These are phyloP conservation scores for Mesembrinibis cayennensis DNA, from an alignment of 2,113 vertebrate genomes.

Conservation along the genomic window DNA sequence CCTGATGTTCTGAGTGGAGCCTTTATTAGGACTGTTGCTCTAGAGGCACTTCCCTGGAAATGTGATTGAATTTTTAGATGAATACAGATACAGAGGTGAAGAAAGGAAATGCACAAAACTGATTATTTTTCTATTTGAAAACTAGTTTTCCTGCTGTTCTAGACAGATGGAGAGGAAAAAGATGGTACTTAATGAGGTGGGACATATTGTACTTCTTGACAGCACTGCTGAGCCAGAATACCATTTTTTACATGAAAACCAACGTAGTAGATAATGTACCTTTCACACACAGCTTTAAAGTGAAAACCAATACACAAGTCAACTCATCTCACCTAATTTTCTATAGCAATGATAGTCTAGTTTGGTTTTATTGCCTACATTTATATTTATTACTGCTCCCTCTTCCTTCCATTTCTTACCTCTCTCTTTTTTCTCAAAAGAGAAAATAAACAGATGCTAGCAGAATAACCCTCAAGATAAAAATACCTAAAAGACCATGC, in stretches of 20 bases:
- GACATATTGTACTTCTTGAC: conserved; percentile 42
- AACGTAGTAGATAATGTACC: background rate
- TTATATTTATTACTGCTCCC: background rate
- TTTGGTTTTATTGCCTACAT: background rate
- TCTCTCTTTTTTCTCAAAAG: background rate
- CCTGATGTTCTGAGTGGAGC: background rate
- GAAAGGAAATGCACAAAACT: background rate
- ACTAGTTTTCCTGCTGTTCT: conserved; percentile 40
- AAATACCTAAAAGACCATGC: background rate
- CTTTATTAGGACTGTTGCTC: background rate
- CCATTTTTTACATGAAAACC: conserved; percentile 24
- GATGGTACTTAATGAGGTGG: conserved; percentile 43
- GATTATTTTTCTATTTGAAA: conserved; percentile 44
- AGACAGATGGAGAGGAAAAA: conserved; percentile 33
- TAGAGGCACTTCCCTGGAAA: background rate
- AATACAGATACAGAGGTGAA: background rate
- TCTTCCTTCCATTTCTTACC: background rate
- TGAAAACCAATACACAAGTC: conserved; percentile 6
- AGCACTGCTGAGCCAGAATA: conserved; percentile 27
- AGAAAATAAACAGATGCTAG: background rate
- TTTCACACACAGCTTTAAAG: conserved; percentile 22
- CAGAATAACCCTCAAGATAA: background rate
- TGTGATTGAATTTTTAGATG: background rate
- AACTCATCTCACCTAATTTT: conserved; percentile 15
- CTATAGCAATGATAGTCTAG: background rate